A percentile compares a stretch with the other conserved stretches of the same genome.
Conservation (phyloP, 2,113 vertebrate genomes). For the Pluvialis apricaria region DNA sequence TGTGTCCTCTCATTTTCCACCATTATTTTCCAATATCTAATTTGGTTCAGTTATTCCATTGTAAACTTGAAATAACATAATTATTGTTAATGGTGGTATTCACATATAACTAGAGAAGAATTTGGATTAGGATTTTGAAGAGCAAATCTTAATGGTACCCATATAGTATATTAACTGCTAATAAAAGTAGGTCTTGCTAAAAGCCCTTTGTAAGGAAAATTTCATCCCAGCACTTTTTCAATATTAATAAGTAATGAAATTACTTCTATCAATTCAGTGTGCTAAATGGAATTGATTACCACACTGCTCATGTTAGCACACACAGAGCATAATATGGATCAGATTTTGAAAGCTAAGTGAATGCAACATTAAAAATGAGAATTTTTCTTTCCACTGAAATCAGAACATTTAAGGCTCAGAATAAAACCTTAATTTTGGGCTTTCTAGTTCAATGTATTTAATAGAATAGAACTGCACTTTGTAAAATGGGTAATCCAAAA, state of each 20-base stretch:
- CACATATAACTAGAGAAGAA: neutral
- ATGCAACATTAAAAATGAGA: neutral
- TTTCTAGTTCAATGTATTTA: neutral
- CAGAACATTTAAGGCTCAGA: neutral
- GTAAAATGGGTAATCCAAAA: neutral
- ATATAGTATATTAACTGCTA: neutral
- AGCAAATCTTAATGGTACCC: neutral
- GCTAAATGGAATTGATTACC: constrained; percentile 55
- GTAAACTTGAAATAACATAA: neutral
- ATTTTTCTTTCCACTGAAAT: neutral
- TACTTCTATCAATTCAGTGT: constrained; percentile 9
- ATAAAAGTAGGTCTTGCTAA: constrained; percentile 9
- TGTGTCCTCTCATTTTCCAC: neutral
- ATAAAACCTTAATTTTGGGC: neutral
- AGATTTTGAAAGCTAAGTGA: neutral
- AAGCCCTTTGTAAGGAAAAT: neutral
- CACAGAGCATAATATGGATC: neutral
- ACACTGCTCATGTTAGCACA: constrained; percentile 17
- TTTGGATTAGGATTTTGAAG: constrained; percentile 23
- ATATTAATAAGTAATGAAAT: constrained; percentile 58
- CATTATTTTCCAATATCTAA: neutral
- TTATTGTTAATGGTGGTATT: neutral
- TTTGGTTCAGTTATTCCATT: neutral
- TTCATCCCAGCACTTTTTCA: constrained; percentile 37
- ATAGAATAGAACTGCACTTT: neutral